These are phyloP conservation scores for Agonopterix heracliana DNA, from an alignment of 2,888 invertebrate species.

Conservation along the genomic window DNA sequence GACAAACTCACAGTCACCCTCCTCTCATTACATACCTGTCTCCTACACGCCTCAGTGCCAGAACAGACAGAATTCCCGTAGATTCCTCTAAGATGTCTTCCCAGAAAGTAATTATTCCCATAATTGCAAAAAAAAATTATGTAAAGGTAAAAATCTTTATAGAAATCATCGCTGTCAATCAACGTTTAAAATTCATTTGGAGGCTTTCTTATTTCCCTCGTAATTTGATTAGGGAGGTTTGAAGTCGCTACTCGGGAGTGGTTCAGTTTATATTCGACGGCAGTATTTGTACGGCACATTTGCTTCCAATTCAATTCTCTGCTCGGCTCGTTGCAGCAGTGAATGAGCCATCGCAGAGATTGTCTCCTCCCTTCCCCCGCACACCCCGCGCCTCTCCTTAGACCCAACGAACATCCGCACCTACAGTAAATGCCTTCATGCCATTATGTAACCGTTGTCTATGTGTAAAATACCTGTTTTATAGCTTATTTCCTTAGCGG, in stretches of 20 bases:
- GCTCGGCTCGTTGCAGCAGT: conserved; percentile 64
- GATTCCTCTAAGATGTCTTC: background rate
- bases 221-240: conserved; percentile 47
- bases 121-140: too few species aligned
- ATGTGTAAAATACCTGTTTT: conserved; percentile 29
- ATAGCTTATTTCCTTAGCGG: conserved; percentile 16
- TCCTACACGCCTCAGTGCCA: conserved; percentile 21
- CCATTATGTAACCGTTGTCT: conserved; percentile 28
- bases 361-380: conserved; percentile 39
- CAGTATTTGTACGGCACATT: conserved; percentile 64
- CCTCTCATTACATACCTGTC: conserved; percentile 46
- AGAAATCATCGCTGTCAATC: too few species aligned
- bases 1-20: conserved; percentile 44
- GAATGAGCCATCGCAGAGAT: conserved; percentile 69
- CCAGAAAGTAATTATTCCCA: too few species aligned
- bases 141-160: too few species aligned
- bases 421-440: conserved; percentile 31
- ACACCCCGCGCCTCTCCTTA: conserved; percentile 14
- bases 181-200: conserved; percentile 28
- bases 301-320: conserved; percentile 71
- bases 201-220: conserved; percentile 30
- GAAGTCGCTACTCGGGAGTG: conserved; percentile 39
- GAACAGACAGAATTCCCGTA: background rate
- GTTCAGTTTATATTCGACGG: conserved; percentile 64
- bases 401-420: conserved; percentile 28